A percentile compares a stretch with the other conserved stretches of the same genome.
phyloP scores from a whole-genome alignment of 1,140 invertebrate genomes.

The Trichonephila clavipes region DNA sequence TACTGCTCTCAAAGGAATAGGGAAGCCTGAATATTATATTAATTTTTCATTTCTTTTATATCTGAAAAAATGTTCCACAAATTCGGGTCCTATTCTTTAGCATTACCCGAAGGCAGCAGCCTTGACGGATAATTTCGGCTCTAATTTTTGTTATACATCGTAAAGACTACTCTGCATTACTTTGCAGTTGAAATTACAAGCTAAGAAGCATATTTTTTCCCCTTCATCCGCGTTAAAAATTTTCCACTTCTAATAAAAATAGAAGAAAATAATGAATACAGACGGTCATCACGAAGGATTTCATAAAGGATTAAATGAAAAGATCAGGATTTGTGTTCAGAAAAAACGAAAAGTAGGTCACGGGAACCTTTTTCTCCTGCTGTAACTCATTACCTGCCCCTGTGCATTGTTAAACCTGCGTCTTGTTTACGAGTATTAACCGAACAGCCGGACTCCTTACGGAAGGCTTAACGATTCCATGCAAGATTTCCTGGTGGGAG shows the following conservation, averaged over 20 bases:
- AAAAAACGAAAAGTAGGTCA: constrained; percentile 53
- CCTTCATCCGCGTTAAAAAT: too few species aligned
- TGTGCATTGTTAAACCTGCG: constrained; percentile 58
- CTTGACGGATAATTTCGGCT: too few species aligned
- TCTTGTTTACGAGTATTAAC: constrained; percentile 46
- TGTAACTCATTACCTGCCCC: constrained; percentile 59
- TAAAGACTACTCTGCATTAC: too few species aligned
- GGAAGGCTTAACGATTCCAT: constrained; percentile 57
- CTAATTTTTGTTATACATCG: too few species aligned
- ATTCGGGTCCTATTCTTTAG: too few species aligned
- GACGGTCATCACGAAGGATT: neutral
- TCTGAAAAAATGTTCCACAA: too few species aligned
- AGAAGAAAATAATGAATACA: neutral
- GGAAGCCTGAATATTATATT: too few species aligned
- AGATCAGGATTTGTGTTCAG: neutral
- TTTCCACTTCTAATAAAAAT: neutral
- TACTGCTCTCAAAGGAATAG: too few species aligned
- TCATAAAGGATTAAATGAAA: constrained; percentile 4
- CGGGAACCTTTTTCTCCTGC: constrained; percentile 44
- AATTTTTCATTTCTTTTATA: too few species aligned
- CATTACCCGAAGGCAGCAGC: too few species aligned
- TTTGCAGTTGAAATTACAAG: too few species aligned
- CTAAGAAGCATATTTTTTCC: too few species aligned
- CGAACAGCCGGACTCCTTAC: constrained; percentile 58
- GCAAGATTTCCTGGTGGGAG: constrained; percentile 44